Evolutionary conservation across 2,797 vertebrate species (phyloP).

Genomic region (Microcaecilia unicolor): DNA sequence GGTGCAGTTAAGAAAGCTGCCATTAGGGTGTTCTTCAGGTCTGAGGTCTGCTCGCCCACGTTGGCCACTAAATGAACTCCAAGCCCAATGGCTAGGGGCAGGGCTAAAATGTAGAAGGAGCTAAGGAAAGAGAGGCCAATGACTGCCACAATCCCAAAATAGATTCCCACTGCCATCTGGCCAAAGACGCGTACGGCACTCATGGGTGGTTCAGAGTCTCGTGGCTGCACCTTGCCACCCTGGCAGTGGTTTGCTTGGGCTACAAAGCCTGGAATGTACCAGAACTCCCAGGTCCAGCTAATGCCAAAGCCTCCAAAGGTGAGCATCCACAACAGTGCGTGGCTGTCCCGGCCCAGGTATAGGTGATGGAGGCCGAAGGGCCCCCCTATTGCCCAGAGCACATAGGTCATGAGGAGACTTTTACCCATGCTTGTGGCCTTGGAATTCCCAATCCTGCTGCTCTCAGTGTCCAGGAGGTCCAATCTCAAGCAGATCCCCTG

Average conservation of each 20-base stretch:
- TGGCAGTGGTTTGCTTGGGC: slow-evolving; percentile 53
- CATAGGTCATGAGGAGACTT: slow-evolving; percentile 63
- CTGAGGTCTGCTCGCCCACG: slow-evolving; percentile 69
- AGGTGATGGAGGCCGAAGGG: slow-evolving; percentile 79
- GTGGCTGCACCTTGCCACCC: background rate
- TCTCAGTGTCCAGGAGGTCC: too few relatives aligned
- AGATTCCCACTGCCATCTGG: slow-evolving; percentile 73
- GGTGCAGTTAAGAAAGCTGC: slow-evolving; percentile 67
- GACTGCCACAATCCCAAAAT: slow-evolving; percentile 75
- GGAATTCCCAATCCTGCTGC: too few relatives aligned
- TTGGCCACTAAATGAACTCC: slow-evolving; percentile 79
- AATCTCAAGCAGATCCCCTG: too few relatives aligned
- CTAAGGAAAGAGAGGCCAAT: slow-evolving; percentile 65
- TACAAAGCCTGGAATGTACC: slow-evolving; percentile 75
- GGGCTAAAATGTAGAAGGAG: slow-evolving; percentile 70
- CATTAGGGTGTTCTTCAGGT: slow-evolving; percentile 58
- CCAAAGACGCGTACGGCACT: slow-evolving; percentile 60
- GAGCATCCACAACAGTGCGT: slow-evolving; percentile 84
- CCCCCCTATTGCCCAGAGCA: slow-evolving; percentile 61
- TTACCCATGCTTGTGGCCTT: slow-evolving; percentile 45
- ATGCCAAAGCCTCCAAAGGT: slow-evolving; percentile 75
- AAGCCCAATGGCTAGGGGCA: slow-evolving; percentile 68
- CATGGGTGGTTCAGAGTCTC: slow-evolving; percentile 17
- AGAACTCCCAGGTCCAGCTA: slow-evolving; percentile 69
- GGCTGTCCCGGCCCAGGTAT: slow-evolving; percentile 79